phyloP scores from a whole-genome alignment of 1,140 invertebrate genomes.

The Planococcus citri region DNA sequence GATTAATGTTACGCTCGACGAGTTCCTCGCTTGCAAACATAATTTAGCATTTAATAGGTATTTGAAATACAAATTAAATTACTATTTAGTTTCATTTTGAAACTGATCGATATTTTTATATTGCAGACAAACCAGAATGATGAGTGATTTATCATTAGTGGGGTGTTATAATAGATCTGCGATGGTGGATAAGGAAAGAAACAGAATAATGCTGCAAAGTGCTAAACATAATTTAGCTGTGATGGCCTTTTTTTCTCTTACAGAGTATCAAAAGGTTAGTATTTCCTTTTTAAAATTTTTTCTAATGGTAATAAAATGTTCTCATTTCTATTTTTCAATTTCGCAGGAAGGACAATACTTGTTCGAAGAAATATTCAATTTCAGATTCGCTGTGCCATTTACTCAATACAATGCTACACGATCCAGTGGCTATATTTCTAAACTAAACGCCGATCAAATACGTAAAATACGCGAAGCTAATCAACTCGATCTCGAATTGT shows the following conservation, averaged over 20 bases:
- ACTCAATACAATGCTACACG: conserved; percentile 81
- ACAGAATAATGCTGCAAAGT: conserved; percentile 75
- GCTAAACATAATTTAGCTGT: conserved; percentile 88
- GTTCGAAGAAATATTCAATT: conserved; percentile 94
- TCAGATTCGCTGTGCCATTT: conserved; percentile 77
- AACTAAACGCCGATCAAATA: conserved; percentile 55
- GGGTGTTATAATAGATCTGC: conserved; percentile 86
- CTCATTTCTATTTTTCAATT: neutral
- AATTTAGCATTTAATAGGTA: conserved; percentile 81
- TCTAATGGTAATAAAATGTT: neutral
- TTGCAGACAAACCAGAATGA: conserved; percentile 86
- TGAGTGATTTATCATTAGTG: conserved; percentile 84
- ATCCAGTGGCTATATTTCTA: conserved; percentile 60
- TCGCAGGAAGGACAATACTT: conserved; percentile 78
- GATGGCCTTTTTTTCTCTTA: conserved; percentile 95
- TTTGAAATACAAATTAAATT: neutral
- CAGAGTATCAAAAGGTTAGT: conserved; percentile 77
- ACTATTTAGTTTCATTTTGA: neutral
- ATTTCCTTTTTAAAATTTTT: neutral
- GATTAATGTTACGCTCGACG: conserved; percentile 55
- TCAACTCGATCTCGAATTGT: conserved; percentile 81
- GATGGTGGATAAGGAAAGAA: conserved; percentile 51
- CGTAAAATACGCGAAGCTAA: conserved; percentile 68
- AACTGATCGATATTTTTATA: conserved; percentile 5
- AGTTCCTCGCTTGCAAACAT: conserved; percentile 78